These are phyloP conservation scores for Cephus sareptanus DNA, from an alignment of 2,888 invertebrate species.

Conservation along the genomic window DNA sequence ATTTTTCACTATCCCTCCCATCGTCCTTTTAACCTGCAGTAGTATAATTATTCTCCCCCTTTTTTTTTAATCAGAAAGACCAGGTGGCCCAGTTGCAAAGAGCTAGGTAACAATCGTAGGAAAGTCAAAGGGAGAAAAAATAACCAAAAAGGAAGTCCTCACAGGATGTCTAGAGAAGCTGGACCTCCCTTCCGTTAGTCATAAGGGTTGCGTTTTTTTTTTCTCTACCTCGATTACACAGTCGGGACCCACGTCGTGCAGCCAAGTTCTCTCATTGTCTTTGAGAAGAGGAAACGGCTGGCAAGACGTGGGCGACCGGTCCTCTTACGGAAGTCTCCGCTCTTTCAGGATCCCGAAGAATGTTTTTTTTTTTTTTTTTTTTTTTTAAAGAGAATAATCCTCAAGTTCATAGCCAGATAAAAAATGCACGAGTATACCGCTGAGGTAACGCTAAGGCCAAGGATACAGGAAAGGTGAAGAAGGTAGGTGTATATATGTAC, in stretches of 20 bases:
- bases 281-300: background rate
- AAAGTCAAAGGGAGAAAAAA: background rate
- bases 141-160: background rate
- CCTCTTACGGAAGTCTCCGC: background rate
- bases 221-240: background rate
- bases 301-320: background rate
- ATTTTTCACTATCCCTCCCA: background rate
- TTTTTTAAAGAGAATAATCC: too few species aligned
- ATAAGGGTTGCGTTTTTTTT: background rate
- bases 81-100: background rate
- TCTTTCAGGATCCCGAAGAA: background rate
- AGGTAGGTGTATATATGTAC: background rate
- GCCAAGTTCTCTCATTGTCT: background rate
- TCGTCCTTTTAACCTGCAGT: background rate
- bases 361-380: too few species aligned
- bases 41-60: background rate
- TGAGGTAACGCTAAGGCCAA: constrained; percentile 32
- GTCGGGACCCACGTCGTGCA: background rate
- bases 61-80: background rate
- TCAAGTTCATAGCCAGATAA: background rate
- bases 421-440: constrained; percentile 16
- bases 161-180: background rate
- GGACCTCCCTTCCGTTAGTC: background rate
- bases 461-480: constrained; percentile 9
- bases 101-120: background rate